A percentile compares a stretch with the other conserved stretches of the same genome.
Evolutionary conservation across 2,888 invertebrate genomes (phyloP).

Genomic region (Catocala sponsa): DNA sequence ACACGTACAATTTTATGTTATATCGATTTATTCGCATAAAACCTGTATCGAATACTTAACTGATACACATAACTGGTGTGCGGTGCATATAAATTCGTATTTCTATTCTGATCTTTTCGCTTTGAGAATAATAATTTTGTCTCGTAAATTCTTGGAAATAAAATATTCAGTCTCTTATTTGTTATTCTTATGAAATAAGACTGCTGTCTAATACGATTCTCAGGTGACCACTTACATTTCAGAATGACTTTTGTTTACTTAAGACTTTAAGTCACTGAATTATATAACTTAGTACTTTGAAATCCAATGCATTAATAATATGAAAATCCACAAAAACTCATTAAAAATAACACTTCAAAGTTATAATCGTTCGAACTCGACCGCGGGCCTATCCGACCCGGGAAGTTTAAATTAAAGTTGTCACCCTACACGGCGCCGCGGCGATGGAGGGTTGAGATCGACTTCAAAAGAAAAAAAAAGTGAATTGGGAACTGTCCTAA

Average conservation of each 20-base stretch:
- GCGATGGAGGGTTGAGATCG: conserved; percentile 49
- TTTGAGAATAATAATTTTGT: conserved; percentile 13
- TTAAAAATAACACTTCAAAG: conserved; percentile 83
- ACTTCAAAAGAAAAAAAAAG: conserved; percentile 41
- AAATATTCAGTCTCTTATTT: conserved; percentile 22
- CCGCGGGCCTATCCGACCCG: conserved; percentile 69
- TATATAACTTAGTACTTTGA: conserved; percentile 54
- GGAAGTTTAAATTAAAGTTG: conserved; percentile 84
- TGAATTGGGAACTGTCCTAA: conserved; percentile 16
- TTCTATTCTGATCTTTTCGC: neutral
- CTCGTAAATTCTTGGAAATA: conserved; percentile 11
- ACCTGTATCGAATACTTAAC: no score
- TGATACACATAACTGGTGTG: neutral
- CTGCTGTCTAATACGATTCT: conserved; percentile 18
- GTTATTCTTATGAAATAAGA: conserved; percentile 28
- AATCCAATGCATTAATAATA: conserved; percentile 74
- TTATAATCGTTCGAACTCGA: conserved; percentile 75
- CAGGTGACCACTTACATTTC: conserved; percentile 35
- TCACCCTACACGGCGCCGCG: conserved; percentile 63
- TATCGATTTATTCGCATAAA: no score
- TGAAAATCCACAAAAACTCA: conserved; percentile 75
- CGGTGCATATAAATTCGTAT: neutral
- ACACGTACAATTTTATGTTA: no score
- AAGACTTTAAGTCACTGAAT: conserved; percentile 45
- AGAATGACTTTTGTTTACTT: conserved; percentile 51